Conservation (phyloP, 1,140 invertebrate genomes). For the Heliothis virescens region DNA sequence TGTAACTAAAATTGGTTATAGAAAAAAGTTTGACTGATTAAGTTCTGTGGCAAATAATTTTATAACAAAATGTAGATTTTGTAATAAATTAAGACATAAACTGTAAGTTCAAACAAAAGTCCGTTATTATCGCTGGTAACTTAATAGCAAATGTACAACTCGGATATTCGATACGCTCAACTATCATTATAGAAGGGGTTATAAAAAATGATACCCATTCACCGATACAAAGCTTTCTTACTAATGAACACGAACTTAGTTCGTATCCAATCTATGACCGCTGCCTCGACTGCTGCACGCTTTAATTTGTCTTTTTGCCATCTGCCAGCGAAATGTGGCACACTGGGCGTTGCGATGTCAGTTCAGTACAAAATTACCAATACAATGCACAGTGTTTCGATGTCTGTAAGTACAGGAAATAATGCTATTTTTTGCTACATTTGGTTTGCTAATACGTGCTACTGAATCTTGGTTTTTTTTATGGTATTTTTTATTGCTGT, state of each 20-base stretch:
- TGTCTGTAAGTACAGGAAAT: background rate
- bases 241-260: conserved; percentile 25
- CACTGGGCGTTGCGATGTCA: conserved; percentile 27
- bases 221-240: conserved; percentile 24
- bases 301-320: conserved; percentile 32
- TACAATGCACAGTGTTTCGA: background rate
- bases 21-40: too few relatives aligned
- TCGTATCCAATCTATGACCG: background rate
- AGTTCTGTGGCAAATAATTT: too few relatives aligned
- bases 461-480: too few relatives aligned
- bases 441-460: too few relatives aligned
- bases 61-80: background rate
- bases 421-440: too few relatives aligned
- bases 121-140: conserved; percentile 16
- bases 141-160: conserved; percentile 14
- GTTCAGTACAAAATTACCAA: background rate
- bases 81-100: conserved; percentile 10
- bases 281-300: background rate
- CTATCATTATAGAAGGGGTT: conserved; percentile 17
- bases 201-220: conserved; percentile 27
- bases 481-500: too few relatives aligned
- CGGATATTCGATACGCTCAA: conserved; percentile 14
- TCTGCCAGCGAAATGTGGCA: conserved; percentile 1
- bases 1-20: background rate
- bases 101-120: conserved; percentile 7